These are phyloP conservation scores for Monoplex corrugatus DNA, from an alignment of 2,888 invertebrate species.

Conservation along the genomic window DNA sequence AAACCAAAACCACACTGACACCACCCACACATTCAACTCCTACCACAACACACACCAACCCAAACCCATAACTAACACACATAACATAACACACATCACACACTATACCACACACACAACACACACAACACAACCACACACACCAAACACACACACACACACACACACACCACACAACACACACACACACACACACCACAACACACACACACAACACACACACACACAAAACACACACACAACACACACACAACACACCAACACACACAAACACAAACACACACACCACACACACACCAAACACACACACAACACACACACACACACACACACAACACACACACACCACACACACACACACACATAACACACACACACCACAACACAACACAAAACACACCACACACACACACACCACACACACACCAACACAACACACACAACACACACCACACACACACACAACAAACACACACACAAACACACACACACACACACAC, in stretches of 20 bases:
- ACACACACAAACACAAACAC: too few relatives aligned
- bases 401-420: neutral
- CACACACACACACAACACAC: neutral
- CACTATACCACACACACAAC: neutral
- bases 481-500: neutral
- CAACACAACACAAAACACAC: neutral
- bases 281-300: neutral
- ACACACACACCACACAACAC: neutral
- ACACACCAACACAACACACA: neutral
- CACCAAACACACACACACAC: too few relatives aligned
- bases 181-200: neutral
- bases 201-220: neutral
- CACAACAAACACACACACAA: neutral
- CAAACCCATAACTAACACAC: too few relatives aligned
- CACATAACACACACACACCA: neutral
- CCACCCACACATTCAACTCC: neutral
- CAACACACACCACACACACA: too few relatives aligned
- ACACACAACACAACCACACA: neutral
- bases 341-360: too few relatives aligned
- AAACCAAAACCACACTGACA: neutral
- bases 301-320: neutral
- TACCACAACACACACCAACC: constrained; percentile 10
- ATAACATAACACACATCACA: neutral
- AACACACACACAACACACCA: too few relatives aligned
- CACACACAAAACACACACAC: neutral